Base-by-base conservation (phyloP, 2,113 vertebrate species). In the Ivindomyrus marchei region DNA sequence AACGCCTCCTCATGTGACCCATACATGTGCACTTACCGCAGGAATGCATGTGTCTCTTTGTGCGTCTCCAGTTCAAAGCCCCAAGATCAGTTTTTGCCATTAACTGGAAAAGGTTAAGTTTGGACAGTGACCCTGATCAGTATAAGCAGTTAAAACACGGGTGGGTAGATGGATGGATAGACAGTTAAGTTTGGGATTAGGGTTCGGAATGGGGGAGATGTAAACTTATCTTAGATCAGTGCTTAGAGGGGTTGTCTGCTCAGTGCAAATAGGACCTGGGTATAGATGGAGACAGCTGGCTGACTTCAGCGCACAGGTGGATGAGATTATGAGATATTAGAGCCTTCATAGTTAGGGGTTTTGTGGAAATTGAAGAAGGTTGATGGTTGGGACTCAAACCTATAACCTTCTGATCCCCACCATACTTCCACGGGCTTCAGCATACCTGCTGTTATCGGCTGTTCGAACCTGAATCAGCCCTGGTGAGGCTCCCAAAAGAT, bases 261-360 rank as follows among this genome's bases (percentile, higher is more conserved):
- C 45, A 39, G 74, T 36, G 39, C 45, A 46, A 47, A 47, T 47
- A 45, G 31, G 77, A 21, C 17, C 39, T 83, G 83, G 3, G 21
- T 10, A 3, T 46, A 42, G 39, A 47, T 24, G 42, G 83, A n/a
- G 24, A 47, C 74, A 42, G 36, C 83, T 46, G 39, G 39, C 19
- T 47, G 83, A 85, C 21, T n/a, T 85, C 83, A 85, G 83, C 39
- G 11, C 83, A 80, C 36, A 80, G 74, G 74, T 80, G 74, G 74
- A 19, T 70, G 62, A 70, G 36, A 42, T 80, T 42, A 80, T 42
- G 74, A 42, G 15, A 42, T 80, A 39, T 6, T 80, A 19, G 36
- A 27, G 27, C n/a, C n/a, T 70, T 70, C 62, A 31, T 70, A 70
- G 62, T 70, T 70, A 70, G 62, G 3, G 62, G 62, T 13, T 70